A percentile compares a stretch with the other conserved stretches of the same genome.
Evolutionary conservation across 2,888 invertebrate genomes (phyloP).

Genomic region (Bugula neritina): DNA sequence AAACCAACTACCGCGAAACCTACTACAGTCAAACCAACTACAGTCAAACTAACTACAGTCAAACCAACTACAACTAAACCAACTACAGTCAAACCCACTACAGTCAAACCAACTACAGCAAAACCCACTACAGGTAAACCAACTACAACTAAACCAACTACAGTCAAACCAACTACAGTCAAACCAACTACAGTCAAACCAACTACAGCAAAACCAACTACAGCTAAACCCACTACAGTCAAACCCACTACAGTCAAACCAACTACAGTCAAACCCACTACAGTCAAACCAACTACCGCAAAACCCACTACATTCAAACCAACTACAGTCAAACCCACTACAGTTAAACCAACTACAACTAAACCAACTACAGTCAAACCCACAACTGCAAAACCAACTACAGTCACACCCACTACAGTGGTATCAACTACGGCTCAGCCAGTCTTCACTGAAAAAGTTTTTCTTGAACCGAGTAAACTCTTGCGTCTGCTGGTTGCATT

Average conservation of each 20-base stretch:
- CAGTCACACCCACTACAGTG: neutral
- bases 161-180: constrained; percentile 34
- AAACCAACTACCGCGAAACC: neutral
- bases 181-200: constrained; percentile 27
- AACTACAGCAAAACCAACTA: constrained; percentile 27
- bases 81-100: neutral
- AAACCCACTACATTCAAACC: constrained; percentile 24
- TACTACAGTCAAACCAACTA: constrained; percentile 48
- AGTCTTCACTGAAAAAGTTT: no score
- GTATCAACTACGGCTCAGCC: no score
- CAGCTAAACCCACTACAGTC: neutral
- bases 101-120: constrained; percentile 38
- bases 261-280: no score
- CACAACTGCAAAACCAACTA: neutral
- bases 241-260: neutral
- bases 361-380: neutral
- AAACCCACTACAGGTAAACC: constrained; percentile 45
- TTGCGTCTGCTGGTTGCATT: no score
- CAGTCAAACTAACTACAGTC: constrained; percentile 31
- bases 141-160: constrained; percentile 34
- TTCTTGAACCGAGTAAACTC: no score
- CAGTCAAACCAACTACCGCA: no score
- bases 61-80: neutral
- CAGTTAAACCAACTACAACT: neutral
- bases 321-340: no score